Base-by-base conservation (phyloP, 2,113 vertebrate species). In the Erythrocercus mccallii region DNA sequence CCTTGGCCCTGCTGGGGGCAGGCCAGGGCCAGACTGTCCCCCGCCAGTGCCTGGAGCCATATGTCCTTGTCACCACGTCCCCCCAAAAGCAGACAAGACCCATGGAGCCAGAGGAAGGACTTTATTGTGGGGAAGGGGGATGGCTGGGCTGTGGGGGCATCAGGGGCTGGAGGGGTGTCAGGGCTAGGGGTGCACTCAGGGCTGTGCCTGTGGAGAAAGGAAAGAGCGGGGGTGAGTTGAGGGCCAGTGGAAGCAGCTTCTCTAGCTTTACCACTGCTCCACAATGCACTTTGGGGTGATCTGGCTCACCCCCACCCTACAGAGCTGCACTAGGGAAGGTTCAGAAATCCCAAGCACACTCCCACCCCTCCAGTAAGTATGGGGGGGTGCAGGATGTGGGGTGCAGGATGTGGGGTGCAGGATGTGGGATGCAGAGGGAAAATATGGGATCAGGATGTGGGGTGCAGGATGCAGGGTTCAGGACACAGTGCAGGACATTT, bases 121-220 rank as follows among this genome's bases (percentile, higher is more conserved):
- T 96, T 95, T 95, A 94, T 85, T 94, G 60, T 27, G 3, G 2
- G 15, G 25, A 28, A 60, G 28, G 11, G n/a, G 54, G 64, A 17
- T 5, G 2, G 21, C 9, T 24, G 33, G 28, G 16, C 47, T 4
- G 11, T 4, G 11, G 20, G 3, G 35, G 5, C 12, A 44, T 17
- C 9, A 10, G 15, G 16, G 38, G 12, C 58, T 37, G 57, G 25
- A 14, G 33, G 10, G 15, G 33, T 2, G 1, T 28, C 0, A 0
- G 5, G n/a, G 25, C 40, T 50, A 4, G 3, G 16, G 40, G 17
- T 23, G 13, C 31, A 56, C 40, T 45, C 0, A 0, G 33, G 30
- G 47, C 28, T 48, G 45, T 19, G 22, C 57, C 86, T 93, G 45
- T 11, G 21, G 56, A 54, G 21, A 71, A 61, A 76, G 44, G 51